These are phyloP conservation scores for Fistularia tabacaria DNA, from an alignment of 2,797 vertebrate species.

Conservation along the genomic window DNA sequence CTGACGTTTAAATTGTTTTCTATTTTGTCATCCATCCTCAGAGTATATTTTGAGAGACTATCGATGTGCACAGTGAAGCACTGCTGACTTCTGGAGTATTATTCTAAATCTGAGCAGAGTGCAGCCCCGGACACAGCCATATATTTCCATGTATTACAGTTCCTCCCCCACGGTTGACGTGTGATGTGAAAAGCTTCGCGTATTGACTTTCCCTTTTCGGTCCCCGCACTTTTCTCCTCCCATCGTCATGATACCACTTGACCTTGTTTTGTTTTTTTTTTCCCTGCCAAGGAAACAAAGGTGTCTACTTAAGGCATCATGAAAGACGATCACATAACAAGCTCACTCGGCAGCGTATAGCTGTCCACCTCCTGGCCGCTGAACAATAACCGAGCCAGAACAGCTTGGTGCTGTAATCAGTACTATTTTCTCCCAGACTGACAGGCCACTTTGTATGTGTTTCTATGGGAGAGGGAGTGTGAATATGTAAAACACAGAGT, in stretches of 20 bases:
- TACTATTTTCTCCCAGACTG: slow-evolving; percentile 34
- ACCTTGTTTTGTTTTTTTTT: neutral
- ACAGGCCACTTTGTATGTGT: slow-evolving; percentile 42
- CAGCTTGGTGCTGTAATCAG: slow-evolving; percentile 48
- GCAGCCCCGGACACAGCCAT: no score
- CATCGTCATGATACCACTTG: neutral
- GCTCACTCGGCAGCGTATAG: slow-evolving; percentile 33
- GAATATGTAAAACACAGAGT: slow-evolving; percentile 40
- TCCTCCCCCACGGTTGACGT: no score
- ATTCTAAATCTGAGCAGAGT: no score
- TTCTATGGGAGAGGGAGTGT: slow-evolving; percentile 27
- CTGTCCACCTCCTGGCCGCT: slow-evolving; percentile 36
- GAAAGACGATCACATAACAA: slow-evolving; percentile 30
- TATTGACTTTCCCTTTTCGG: no score
- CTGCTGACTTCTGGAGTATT: no score
- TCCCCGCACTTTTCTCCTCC: neutral
- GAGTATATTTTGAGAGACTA: no score
- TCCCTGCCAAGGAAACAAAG: slow-evolving; percentile 1
- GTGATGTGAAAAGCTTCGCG: no score
- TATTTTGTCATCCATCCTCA: no score
- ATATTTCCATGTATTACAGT: no score
- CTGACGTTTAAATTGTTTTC: no score
- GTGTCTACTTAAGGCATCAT: no score
- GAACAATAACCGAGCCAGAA: slow-evolving; percentile 35
- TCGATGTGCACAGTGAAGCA: no score